Conservation (phyloP, 2,113 vertebrate species). For the Rallus limicola region DNA sequence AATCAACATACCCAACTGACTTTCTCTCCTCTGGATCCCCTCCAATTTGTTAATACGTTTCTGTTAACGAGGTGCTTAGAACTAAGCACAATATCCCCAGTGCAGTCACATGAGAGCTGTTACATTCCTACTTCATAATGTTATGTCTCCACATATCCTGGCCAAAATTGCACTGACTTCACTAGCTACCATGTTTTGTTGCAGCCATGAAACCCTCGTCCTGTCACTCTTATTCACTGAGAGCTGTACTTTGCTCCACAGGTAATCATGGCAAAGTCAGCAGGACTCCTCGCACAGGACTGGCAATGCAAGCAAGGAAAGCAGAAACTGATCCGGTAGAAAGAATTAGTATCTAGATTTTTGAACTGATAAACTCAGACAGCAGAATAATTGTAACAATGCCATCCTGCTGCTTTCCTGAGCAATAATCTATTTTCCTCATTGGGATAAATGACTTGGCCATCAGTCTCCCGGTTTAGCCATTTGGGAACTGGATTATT, state of each 20-base stretch:
- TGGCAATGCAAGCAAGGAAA: neutral
- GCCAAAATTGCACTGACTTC: constrained; percentile 60
- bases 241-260: neutral
- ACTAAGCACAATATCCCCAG: constrained; percentile 66
- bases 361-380: constrained; percentile 46
- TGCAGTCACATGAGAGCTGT: constrained; percentile 62
- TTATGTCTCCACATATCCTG: constrained; percentile 51
- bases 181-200: constrained; percentile 66
- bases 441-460: constrained; percentile 74
- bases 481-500: constrained; percentile 74
- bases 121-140: constrained; percentile 71
- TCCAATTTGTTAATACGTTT: constrained; percentile 66
- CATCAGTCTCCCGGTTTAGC: constrained; percentile 64
- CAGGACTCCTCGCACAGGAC: neutral
- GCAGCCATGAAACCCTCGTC: neutral
- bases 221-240: neutral
- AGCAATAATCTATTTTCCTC: constrained; percentile 68
- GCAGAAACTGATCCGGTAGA: constrained; percentile 26
- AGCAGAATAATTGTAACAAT: constrained; percentile 54
- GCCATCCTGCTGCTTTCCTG: constrained; percentile 61
- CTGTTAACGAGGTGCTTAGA: constrained; percentile 72
- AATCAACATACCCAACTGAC: constrained; percentile 60
- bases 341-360: constrained; percentile 16
- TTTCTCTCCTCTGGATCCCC: constrained; percentile 52
- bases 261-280: neutral